Evolutionary conservation across 1,140 invertebrate species (phyloP).

Genomic region (Melanaphis sacchari): DNA sequence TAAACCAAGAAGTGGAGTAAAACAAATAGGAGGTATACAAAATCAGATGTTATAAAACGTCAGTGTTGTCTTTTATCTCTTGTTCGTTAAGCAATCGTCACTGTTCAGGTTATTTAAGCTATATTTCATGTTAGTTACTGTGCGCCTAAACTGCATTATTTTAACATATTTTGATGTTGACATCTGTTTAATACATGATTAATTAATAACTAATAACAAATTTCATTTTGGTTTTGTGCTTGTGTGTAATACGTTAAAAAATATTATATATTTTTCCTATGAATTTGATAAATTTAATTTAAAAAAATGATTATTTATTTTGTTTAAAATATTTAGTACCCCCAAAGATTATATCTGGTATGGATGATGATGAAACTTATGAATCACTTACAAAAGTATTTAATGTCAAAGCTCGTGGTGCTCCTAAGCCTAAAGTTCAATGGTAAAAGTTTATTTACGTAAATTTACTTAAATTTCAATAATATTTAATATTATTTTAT

Average conservation of each 20-base stretch:
- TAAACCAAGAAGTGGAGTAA: background rate
- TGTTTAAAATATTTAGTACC: conserved; percentile 68
- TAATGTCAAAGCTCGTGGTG: conserved; percentile 74
- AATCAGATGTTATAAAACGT: conserved; percentile 27
- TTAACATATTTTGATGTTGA: background rate
- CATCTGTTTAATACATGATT: background rate
- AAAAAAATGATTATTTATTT: background rate
- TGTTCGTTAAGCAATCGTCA: conserved; percentile 39
- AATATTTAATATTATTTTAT: background rate
- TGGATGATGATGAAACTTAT: conserved; percentile 76
- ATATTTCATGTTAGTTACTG: background rate
- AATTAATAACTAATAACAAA: background rate
- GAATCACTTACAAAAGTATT: conserved; percentile 78
- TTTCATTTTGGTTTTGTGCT: background rate
- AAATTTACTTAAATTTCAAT: background rate
- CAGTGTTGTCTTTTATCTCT: conserved; percentile 49
- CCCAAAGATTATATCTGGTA: conserved; percentile 75
- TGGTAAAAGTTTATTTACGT: conserved; percentile 67
- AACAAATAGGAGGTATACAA: conserved; percentile 34
- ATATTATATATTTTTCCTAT: background rate
- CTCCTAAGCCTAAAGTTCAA: conserved; percentile 77
- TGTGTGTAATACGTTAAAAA: background rate
- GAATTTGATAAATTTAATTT: background rate
- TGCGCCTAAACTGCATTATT: conserved; percentile 39
- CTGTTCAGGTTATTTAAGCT: conserved; percentile 44